A percentile compares a stretch with the other conserved stretches of the same genome.
These are phyloP conservation scores for Lissonota sp. DNA, from an alignment of 2,888 invertebrate genomes.

Conservation along the genomic window DNA sequence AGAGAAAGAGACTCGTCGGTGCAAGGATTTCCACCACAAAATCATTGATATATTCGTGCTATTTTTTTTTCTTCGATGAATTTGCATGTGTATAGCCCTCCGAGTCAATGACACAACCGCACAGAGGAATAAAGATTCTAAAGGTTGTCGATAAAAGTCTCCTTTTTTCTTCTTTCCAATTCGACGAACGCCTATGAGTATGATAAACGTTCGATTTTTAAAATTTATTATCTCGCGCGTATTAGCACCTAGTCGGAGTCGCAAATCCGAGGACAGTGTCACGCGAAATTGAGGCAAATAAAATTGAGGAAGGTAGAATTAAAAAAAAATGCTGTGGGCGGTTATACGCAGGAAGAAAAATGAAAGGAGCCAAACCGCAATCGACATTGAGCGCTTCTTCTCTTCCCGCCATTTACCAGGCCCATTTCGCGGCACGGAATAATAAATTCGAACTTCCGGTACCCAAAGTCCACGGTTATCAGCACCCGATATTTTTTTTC, in stretches of 20 bases:
- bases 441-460: conserved; percentile 73
- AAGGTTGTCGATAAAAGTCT: conserved; percentile 7
- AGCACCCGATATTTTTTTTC: conserved; percentile 75
- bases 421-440: conserved; percentile 37
- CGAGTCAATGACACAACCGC: conserved; percentile 48
- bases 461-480: conserved; percentile 77
- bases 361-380: conserved; percentile 13
- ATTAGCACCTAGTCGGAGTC: background rate
- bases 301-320: background rate
- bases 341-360: conserved; percentile 2
- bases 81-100: conserved; percentile 63
- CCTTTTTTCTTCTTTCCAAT: background rate
- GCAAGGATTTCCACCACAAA: conserved; percentile 51
- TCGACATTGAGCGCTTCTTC: conserved; percentile 52
- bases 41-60: conserved; percentile 54
- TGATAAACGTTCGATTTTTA: background rate
- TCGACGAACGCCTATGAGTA: background rate
- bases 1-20: background rate
- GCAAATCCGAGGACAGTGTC: conserved; percentile 23
- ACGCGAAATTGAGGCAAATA: conserved; percentile 1
- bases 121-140: conserved; percentile 12
- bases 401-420: conserved; percentile 18
- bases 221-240: background rate
- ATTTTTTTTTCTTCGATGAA: conserved; percentile 22
- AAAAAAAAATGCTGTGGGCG: conserved; percentile 26